Percentiles rank a stretch among this genome's conserved stretches.
Conservation (phyloP, 2,797 vertebrate genomes). For the Merluccius polli region DNA sequence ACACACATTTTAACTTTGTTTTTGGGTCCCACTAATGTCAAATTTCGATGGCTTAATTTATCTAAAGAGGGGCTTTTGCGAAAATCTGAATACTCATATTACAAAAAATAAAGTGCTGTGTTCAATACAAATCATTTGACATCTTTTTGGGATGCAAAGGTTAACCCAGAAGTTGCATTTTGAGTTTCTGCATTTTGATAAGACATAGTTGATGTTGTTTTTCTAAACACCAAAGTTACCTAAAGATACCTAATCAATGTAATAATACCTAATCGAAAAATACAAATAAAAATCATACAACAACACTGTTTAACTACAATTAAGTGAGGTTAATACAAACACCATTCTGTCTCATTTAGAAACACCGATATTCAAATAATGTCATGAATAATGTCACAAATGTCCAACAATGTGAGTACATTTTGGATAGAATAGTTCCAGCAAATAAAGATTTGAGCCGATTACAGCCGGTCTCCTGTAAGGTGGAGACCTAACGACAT, state of each 20-base stretch:
- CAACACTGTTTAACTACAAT: slow-evolving; percentile 48
- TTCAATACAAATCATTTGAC: slow-evolving; percentile 54
- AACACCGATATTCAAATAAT: slow-evolving; percentile 43
- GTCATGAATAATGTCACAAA: not conserved
- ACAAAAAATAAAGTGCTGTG: slow-evolving; percentile 77
- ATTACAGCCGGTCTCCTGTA: not conserved
- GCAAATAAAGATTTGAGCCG: not conserved
- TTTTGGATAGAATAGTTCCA: not conserved
- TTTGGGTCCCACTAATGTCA: slow-evolving; percentile 16
- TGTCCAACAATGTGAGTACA: too few species aligned
- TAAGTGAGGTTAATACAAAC: slow-evolving; percentile 47
- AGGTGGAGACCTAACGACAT: not conserved
- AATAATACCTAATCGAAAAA: slow-evolving; percentile 13
- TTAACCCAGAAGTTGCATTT: slow-evolving; percentile 22
- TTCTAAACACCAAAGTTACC: slow-evolving; percentile 32
- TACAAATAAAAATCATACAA: slow-evolving; percentile 32
- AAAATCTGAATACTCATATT: slow-evolving; percentile 68
- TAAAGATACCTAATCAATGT: not conserved
- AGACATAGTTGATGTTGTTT: slow-evolving; percentile 34
- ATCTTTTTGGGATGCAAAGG: slow-evolving; percentile 29
- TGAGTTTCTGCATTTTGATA: slow-evolving; percentile 17
- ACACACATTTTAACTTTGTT: slow-evolving; percentile 31
- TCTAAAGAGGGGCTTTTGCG: slow-evolving; percentile 18
- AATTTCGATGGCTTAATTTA: slow-evolving; percentile 31
- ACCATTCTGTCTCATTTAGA: slow-evolving; percentile 46